phyloP scores from a whole-genome alignment of 2,888 invertebrate genomes.

The Oscheius sp. region DNA sequence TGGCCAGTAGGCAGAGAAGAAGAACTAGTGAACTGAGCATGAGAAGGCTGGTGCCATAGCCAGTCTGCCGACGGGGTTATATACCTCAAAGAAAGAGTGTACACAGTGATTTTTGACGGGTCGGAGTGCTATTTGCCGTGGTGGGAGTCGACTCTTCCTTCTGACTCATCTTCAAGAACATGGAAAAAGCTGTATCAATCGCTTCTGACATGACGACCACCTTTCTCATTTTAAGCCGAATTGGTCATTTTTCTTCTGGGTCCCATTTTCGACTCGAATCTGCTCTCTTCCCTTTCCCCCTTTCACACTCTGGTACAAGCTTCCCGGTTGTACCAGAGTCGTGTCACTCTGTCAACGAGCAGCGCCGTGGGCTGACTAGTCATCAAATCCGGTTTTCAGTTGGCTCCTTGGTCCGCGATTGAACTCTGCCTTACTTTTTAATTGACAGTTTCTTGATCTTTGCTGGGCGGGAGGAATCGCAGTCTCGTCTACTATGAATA shows the following conservation, averaged over 20 bases:
- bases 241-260: background rate
- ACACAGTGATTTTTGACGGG: slow-evolving; percentile 36
- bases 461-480: background rate
- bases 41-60: slow-evolving; percentile 15
- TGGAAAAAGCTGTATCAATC: no score
- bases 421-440: background rate
- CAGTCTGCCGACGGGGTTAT: slow-evolving; percentile 6
- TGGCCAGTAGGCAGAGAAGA: slow-evolving; percentile 6
- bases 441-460: slow-evolving; percentile 6
- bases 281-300: background rate
- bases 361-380: slow-evolving; percentile 19
- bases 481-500: slow-evolving; percentile 16
- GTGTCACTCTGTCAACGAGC: slow-evolving; percentile 32
- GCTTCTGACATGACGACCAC: background rate
- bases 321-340: slow-evolving; percentile 2
- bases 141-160: background rate
- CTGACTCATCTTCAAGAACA: slow-evolving; percentile 12
- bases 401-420: slow-evolving; percentile 9
- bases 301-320: background rate
- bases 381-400: slow-evolving; percentile 6
- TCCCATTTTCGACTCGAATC: background rate
- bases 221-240: background rate
- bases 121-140: slow-evolving; percentile 22
- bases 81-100: slow-evolving; percentile 31
- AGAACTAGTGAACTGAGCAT: slow-evolving; percentile 8